Evolutionary conservation across 2,888 invertebrate genomes (phyloP), one percentile per base, ranked within the genome.

Genomic region (Ariolimax columbianus): DNA sequence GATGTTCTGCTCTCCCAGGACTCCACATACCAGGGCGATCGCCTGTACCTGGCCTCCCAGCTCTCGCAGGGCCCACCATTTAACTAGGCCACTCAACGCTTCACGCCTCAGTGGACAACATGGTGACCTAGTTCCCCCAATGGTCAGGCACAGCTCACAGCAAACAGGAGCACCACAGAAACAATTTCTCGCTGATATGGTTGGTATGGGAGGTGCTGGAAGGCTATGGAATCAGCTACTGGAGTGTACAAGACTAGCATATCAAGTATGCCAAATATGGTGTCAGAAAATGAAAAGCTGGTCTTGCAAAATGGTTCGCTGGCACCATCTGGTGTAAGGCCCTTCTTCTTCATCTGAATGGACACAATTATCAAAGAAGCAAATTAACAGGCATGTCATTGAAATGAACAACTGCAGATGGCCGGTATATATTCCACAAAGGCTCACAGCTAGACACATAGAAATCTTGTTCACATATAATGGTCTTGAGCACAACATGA

Each of bases 1-100:
- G 98, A 98, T 94, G 98, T 97, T 83, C 96, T 98, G 92, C 95
- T 98, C 91, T 98, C 98, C 79, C 98, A 98, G 95, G 98, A 97
- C 94, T 97, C 97, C 77, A 96, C 96, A 89, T 97, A 97, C 95
- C 97, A 97, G 95, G 97, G 95, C 68, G 95, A 95, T 90, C 93
- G 95, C 85, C 93, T 93, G 89, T 93, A 91, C 89, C 92, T 91
- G 89, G 92, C 92, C 40, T 93, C 93, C 33, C 92, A 92, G 89
- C 93, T 94, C 79, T 94, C 95, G 79, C 95, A 95, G 89, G 94
- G 94, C 33, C 92, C 92, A 72, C 92, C 92, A n/a, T 92, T 92
- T 89, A 92, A 92, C 91, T 92, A 92, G 91, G 83, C 43, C 68
- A 63, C 77, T 73, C 30, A 72, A 26, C 55, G 36, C 59, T 79